These are phyloP conservation scores for Psophia crepitans DNA, from an alignment of 2,113 vertebrate genomes.

Conservation along the genomic window DNA sequence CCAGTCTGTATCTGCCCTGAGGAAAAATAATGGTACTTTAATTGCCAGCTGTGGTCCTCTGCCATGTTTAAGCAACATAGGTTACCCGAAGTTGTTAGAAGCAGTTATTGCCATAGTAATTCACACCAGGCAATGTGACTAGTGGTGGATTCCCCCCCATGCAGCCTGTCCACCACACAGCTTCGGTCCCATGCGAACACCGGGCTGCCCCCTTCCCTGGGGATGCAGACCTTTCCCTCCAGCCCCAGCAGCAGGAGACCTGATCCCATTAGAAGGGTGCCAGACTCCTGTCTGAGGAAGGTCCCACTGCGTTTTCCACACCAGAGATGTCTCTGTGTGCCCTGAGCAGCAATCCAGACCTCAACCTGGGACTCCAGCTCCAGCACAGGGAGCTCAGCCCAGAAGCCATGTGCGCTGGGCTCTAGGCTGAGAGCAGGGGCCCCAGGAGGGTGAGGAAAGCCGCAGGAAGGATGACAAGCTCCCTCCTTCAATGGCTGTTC, in stretches of 20 bases:
- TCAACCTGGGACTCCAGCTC: background rate
- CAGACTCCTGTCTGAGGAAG: background rate
- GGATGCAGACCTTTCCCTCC: background rate
- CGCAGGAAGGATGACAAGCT: background rate
- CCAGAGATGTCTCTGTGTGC: background rate
- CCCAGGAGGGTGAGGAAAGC: background rate
- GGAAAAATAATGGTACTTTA: background rate
- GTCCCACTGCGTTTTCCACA: background rate
- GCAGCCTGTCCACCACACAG: background rate
- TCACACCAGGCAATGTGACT: background rate
- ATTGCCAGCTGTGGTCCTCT: background rate
- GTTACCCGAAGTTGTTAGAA: background rate
- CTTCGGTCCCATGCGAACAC: background rate
- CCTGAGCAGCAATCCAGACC: background rate
- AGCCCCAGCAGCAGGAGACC: background rate
- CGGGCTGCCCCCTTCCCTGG: background rate
- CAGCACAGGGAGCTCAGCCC: background rate
- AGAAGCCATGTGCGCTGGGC: fast-evolving
- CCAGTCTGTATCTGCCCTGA: background rate
- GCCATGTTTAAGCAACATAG: background rate
- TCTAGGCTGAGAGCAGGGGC: background rate
- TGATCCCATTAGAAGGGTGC: background rate
- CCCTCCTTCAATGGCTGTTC: background rate
- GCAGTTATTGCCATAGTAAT: background rate
- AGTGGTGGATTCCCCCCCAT: background rate